A percentile compares a stretch with the other conserved stretches of the same genome.
Conservation (phyloP, 2,797 vertebrate species). For the Pangasius mekongensis region DNA sequence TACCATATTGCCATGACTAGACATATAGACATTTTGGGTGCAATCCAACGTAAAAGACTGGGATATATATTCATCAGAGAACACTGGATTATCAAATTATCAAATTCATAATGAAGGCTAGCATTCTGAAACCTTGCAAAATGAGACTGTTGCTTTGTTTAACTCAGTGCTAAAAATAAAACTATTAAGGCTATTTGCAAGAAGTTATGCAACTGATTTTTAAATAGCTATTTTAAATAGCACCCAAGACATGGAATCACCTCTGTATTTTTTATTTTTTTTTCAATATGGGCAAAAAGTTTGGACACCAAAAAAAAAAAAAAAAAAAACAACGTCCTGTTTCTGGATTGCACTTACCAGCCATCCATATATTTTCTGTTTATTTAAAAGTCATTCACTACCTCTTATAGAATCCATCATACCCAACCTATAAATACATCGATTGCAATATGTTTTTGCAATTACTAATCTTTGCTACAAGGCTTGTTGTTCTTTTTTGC, state of each 20-base stretch:
- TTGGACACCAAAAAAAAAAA: neutral
- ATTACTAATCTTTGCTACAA: constrained; percentile 45
- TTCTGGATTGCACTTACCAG: neutral
- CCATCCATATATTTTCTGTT: constrained; percentile 2
- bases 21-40: neutral
- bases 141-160: neutral
- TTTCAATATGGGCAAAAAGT: neutral
- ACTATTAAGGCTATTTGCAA: neutral
- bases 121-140: neutral
- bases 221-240: too few species aligned
- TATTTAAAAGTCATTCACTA: neutral
- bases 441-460: constrained; percentile 33
- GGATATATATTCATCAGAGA: neutral
- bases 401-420: neutral
- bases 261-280: neutral
- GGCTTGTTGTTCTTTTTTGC: constrained; percentile 54
- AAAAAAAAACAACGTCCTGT: neutral
- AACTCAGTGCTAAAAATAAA: neutral
- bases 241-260: neutral
- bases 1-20: neutral
- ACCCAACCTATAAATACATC: neutral
- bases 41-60: neutral
- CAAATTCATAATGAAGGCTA: neutral
- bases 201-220: neutral
- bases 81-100: neutral